Conservation (phyloP, 2,888 invertebrate genomes). For the Sisyra nigra region DNA sequence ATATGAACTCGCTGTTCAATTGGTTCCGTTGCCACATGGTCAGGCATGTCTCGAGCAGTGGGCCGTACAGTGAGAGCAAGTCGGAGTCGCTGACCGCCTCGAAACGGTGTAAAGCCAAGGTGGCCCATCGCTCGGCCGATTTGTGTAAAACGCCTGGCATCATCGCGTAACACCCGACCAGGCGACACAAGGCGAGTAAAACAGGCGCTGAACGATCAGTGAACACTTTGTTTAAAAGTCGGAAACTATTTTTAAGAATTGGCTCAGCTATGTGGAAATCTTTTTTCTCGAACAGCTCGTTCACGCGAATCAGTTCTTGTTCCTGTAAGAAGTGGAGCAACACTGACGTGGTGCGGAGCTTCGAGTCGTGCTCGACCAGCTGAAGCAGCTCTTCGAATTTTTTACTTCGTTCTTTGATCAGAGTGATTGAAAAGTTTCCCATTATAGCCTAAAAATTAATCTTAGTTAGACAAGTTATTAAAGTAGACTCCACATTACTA, state of each 20-base stretch:
- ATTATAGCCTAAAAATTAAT: slow-evolving; percentile 33
- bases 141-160: slow-evolving; percentile 35
- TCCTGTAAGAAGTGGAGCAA: slow-evolving; percentile 48
- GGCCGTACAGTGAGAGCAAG: slow-evolving; percentile 48
- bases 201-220: slow-evolving; percentile 54
- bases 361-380: slow-evolving; percentile 35
- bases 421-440: slow-evolving; percentile 52
- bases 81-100: slow-evolving; percentile 58
- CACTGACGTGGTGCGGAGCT: slow-evolving; percentile 37
- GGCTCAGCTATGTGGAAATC: slow-evolving; percentile 43
- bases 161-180: slow-evolving; percentile 40
- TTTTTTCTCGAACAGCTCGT: slow-evolving; percentile 36
- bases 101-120: slow-evolving; percentile 49
- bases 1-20: slow-evolving; percentile 40
- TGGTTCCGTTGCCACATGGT: slow-evolving; percentile 48
- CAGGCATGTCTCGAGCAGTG: slow-evolving; percentile 47
- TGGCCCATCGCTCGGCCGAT: slow-evolving; percentile 48
- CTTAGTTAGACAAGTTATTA: background rate
- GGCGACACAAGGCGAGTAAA: slow-evolving; percentile 45
- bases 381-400: slow-evolving; percentile 47
- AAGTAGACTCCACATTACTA: too few relatives aligned
- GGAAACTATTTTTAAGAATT: slow-evolving; percentile 49
- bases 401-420: slow-evolving; percentile 44
- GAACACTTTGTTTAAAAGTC: slow-evolving; percentile 43
- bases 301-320: slow-evolving; percentile 42